A percentile compares a stretch with the other conserved stretches of the same genome.
Conservation (phyloP, 2,797 vertebrate species). For the Channa striata region DNA sequence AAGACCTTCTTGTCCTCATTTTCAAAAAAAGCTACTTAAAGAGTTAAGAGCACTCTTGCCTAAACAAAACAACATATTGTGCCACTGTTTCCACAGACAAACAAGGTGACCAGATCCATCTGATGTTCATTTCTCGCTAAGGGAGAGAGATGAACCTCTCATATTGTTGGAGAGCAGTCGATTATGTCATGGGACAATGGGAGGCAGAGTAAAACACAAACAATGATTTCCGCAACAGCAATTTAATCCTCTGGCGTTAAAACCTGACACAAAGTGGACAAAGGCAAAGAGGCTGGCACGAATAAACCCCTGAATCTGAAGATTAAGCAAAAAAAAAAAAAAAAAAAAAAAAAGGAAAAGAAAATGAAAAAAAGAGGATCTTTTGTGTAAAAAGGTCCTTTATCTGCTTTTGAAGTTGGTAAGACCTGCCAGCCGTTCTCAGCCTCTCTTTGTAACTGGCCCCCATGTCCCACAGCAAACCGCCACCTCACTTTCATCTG, state of each 20-base stretch:
- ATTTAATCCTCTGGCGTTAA: constrained; percentile 80
- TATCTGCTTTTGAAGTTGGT: constrained; percentile 82
- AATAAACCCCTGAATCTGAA: constrained; percentile 75
- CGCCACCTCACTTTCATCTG: constrained; percentile 79
- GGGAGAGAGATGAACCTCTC: constrained; percentile 66
- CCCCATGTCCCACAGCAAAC: constrained; percentile 73
- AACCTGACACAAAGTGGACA: constrained; percentile 78
- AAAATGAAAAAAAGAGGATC: constrained; percentile 47
- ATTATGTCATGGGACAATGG: constrained; percentile 72
- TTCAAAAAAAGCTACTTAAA: constrained; percentile 56
- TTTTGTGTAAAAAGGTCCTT: constrained; percentile 77
- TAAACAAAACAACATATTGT: constrained; percentile 63
- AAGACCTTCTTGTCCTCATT: constrained; percentile 54
- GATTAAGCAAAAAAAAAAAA: constrained; percentile 69
- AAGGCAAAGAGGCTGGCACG: constrained; percentile 71
- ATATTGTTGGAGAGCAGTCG: constrained; percentile 64
- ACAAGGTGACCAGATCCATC: constrained; percentile 61
- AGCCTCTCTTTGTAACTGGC: constrained; percentile 71
- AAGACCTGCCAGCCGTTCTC: constrained; percentile 80
- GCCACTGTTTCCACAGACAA: constrained; percentile 51
- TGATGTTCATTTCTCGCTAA: constrained; percentile 62
- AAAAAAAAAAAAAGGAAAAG: constrained; percentile 14
- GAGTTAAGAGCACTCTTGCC: constrained; percentile 66
- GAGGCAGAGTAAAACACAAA: constrained; percentile 74
- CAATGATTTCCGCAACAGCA: constrained; percentile 79